phyloP scores from a whole-genome alignment of 1,140 invertebrate genomes.

The Bemisia tabaci region DNA sequence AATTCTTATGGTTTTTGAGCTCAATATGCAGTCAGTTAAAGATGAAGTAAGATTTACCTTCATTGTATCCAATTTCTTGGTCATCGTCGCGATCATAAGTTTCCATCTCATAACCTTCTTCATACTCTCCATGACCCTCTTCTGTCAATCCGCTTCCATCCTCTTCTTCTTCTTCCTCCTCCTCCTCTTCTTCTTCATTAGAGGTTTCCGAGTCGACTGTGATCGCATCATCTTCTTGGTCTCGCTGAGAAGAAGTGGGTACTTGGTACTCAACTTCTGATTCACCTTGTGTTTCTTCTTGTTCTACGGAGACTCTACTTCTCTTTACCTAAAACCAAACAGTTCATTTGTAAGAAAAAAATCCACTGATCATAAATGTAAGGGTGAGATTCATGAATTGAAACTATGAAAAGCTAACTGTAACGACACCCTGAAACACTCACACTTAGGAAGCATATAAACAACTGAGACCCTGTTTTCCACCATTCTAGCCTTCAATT shows the following conservation, averaged over 20 bases:
- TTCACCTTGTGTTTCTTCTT: background rate
- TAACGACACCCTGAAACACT: no score
- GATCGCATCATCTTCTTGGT: constrained; percentile 63
- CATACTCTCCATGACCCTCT: constrained; percentile 37
- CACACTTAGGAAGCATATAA: no score
- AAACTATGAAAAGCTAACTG: no score
- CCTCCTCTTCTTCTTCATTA: background rate
- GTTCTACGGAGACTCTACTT: background rate
- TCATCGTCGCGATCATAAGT: constrained; percentile 30
- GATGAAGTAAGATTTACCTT: background rate
- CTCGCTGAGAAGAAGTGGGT: constrained; percentile 64
- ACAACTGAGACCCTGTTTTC: no score
- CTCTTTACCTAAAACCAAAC: background rate
- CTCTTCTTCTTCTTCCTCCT: constrained; percentile 42
- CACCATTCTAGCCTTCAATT: no score
- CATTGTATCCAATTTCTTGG: constrained; percentile 28
- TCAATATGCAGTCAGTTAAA: constrained; percentile 4
- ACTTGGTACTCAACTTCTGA: constrained; percentile 55
- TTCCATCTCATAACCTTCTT: constrained; percentile 40
- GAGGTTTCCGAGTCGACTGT: constrained; percentile 51
- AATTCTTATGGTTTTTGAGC: background rate
- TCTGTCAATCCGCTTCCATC: constrained; percentile 38
- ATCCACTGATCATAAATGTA: no score
- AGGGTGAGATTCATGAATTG: no score
- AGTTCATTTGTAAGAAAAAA: no score